phyloP scores from a whole-genome alignment of 2,797 vertebrate genomes.

The Leuciscus waleckii region DNA sequence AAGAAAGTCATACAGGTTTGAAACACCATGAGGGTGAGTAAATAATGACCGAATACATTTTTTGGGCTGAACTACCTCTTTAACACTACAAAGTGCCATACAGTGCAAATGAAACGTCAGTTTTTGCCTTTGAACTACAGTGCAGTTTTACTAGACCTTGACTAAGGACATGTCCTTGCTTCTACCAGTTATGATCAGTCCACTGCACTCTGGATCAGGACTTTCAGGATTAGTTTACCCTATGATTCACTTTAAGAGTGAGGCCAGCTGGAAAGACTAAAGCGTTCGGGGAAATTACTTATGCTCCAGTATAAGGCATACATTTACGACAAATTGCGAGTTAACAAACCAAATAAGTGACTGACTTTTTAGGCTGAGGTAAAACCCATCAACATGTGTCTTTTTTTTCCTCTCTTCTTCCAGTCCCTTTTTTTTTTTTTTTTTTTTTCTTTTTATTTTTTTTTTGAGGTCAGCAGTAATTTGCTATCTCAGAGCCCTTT shows the following conservation, averaged over 20 bases:
- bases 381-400: conserved; percentile 5
- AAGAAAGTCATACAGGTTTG: not conserved
- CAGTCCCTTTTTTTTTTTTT: not conserved
- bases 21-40: not conserved
- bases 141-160: conserved; percentile 21
- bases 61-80: not conserved
- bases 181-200: conserved; percentile 22
- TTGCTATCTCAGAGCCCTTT: conserved; percentile 32
- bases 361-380: conserved; percentile 32
- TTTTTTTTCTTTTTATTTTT: conserved; percentile 45
- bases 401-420: conserved; percentile 25
- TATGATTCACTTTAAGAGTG: conserved; percentile 28
- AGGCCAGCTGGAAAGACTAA: conserved; percentile 24
- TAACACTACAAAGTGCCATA: conserved; percentile 13
- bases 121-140: conserved; percentile 23
- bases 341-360: conserved; percentile 40
- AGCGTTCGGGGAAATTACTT: conserved; percentile 29
- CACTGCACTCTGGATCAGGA: conserved; percentile 22
- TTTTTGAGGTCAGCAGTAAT: conserved; percentile 35
- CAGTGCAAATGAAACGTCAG: not conserved
- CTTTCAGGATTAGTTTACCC: conserved; percentile 32
- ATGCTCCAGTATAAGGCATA: not conserved
- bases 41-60: not conserved
- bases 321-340: conserved; percentile 2
- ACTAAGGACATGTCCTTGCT: conserved; percentile 17